These are phyloP conservation scores for Alfaro cultratus DNA, from an alignment of 2,797 vertebrate genomes.

Conservation along the genomic window DNA sequence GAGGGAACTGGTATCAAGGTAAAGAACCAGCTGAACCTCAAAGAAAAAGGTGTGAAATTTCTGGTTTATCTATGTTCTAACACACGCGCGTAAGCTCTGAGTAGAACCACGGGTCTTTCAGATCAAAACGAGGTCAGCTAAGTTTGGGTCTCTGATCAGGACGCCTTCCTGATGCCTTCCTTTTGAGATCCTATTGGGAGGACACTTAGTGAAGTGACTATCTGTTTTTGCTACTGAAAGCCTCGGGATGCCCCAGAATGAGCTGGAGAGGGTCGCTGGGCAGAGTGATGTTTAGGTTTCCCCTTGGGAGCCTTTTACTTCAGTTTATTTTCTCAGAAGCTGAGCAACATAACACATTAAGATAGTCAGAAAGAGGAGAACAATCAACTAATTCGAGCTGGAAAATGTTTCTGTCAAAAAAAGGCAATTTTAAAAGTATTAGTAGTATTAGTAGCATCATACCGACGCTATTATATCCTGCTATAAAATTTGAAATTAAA, in stretches of 20 bases:
- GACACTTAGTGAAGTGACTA: neutral
- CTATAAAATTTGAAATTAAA: constrained; percentile 46
- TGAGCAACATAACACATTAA: neutral
- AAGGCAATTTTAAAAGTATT: neutral
- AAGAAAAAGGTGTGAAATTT: neutral
- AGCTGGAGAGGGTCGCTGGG: neutral
- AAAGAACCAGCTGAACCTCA: neutral
- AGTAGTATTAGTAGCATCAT: constrained; percentile 2
- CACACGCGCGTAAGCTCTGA: neutral
- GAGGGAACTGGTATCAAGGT: neutral
- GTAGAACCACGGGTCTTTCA: neutral
- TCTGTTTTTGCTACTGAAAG: neutral
- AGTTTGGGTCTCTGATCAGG: neutral
- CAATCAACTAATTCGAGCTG: neutral
- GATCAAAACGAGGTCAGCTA: neutral
- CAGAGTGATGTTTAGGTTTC: neutral
- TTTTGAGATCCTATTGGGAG: neutral
- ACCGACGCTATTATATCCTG: constrained; percentile 12
- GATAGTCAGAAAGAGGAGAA: neutral
- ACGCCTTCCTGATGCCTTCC: neutral
- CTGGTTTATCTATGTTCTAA: neutral
- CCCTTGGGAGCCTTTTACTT: neutral
- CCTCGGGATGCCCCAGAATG: neutral
- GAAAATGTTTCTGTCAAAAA: neutral
- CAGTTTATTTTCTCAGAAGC: neutral